Evolutionary conservation across 2,797 vertebrate genomes (phyloP).

Genomic region (Hydrolagus colliei): DNA sequence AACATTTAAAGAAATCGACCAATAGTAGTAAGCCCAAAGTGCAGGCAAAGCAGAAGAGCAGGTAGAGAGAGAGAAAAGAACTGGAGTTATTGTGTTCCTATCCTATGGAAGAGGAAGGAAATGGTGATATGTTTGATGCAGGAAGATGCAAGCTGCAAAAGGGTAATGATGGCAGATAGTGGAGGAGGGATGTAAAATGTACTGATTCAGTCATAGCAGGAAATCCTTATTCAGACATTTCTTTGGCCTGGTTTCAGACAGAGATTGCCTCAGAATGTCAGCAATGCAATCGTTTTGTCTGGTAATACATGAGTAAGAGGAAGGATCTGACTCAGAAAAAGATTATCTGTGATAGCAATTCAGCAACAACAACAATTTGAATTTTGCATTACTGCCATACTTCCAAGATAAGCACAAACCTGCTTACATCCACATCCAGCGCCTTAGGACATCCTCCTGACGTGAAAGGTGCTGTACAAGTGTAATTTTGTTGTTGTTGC

Average conservation of each 20-base stretch:
- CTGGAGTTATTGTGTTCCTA: slow-evolving; percentile 4
- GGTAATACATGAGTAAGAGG: neutral
- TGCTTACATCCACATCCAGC: no score
- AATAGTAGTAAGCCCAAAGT: neutral
- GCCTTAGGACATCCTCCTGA: no score
- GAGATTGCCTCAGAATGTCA: neutral
- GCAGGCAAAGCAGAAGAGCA: neutral
- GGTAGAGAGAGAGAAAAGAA: no score
- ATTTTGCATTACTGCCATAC: no score
- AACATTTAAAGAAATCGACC: neutral
- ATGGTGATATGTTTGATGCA: slow-evolving; percentile 61
- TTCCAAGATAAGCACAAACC: no score
- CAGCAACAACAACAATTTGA: no score
- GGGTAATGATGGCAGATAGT: slow-evolving; percentile 50
- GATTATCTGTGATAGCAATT: neutral
- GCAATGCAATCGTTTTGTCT: neutral
- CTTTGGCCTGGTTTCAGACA: slow-evolving; percentile 37
- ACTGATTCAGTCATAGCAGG: slow-evolving; percentile 59
- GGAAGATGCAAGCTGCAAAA: slow-evolving; percentile 43
- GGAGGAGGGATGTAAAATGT: slow-evolving; percentile 58
- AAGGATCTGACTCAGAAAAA: neutral
- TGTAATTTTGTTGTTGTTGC: no score
- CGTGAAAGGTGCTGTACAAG: no score
- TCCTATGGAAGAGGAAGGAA: slow-evolving; percentile 44
- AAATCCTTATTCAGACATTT: slow-evolving; percentile 54